Evolutionary conservation across 2,888 invertebrate genomes (phyloP).

Genomic region (Drosophila mulleri): DNA sequence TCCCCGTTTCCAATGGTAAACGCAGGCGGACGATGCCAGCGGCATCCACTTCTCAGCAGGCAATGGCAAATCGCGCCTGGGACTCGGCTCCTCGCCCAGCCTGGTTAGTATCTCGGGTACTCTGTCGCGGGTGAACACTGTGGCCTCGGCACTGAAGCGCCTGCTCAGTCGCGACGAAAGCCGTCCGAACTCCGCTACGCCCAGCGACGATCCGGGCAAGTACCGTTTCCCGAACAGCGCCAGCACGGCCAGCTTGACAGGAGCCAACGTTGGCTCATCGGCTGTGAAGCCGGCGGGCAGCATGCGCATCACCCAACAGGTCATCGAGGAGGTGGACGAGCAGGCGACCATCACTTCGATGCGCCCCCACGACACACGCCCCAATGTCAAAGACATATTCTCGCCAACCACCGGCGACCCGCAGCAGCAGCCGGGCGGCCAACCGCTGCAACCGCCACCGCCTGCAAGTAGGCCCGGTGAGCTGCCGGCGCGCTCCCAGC

Average conservation of each 20-base stretch:
- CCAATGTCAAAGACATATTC: slow-evolving; percentile 89
- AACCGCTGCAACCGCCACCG: slow-evolving; percentile 44
- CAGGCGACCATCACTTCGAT: slow-evolving; percentile 92
- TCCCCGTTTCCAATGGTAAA: not conserved
- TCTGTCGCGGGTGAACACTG: slow-evolving; percentile 90
- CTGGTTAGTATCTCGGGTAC: slow-evolving; percentile 86
- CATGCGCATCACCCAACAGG: slow-evolving; percentile 89
- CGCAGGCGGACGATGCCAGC: slow-evolving; percentile 89
- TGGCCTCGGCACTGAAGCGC: slow-evolving; percentile 91
- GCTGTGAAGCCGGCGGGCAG: slow-evolving; percentile 83
- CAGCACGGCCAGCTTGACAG: slow-evolving; percentile 82
- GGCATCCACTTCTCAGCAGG: slow-evolving; percentile 91
- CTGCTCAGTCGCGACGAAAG: slow-evolving; percentile 91
- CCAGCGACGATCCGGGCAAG: slow-evolving; percentile 79
- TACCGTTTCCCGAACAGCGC: slow-evolving; percentile 84
- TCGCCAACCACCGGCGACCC: slow-evolving; percentile 40
- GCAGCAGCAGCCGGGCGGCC: slow-evolving; percentile 32
- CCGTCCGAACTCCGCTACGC: slow-evolving; percentile 84
- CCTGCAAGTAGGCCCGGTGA: slow-evolving; percentile 57
- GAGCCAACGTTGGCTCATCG: slow-evolving; percentile 37
- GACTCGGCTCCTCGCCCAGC: slow-evolving; percentile 85
- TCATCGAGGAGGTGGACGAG: slow-evolving; percentile 92
- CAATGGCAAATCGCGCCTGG: slow-evolving; percentile 86
- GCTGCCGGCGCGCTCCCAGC: slow-evolving; percentile 87
- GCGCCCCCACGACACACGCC: slow-evolving; percentile 87